Evolutionary conservation across 2,797 vertebrate genomes (phyloP).

Genomic region (Peromyscus aztecus): DNA sequence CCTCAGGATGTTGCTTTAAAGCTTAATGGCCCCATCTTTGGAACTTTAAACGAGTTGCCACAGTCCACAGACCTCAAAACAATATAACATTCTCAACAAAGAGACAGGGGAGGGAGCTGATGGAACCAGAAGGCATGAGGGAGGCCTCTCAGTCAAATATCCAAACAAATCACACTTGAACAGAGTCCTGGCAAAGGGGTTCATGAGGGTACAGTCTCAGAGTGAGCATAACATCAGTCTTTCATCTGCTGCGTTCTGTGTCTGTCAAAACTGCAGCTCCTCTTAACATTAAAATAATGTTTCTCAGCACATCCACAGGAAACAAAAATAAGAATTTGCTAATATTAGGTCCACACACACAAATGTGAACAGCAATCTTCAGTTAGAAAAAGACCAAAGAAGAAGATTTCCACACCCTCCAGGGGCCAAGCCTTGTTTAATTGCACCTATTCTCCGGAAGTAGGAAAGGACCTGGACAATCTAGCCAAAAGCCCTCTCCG

Average conservation of each 20-base stretch:
- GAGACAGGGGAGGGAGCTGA: slow-evolving; percentile 34
- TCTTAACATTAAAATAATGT: slow-evolving; percentile 36
- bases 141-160: slow-evolving; percentile 9
- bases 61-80: slow-evolving; percentile 30
- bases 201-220: slow-evolving; percentile 20
- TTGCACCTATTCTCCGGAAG: not conserved
- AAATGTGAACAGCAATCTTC: not conserved
- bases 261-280: not conserved
- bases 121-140: slow-evolving; percentile 14
- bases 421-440: slow-evolving; percentile 24
- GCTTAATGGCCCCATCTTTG: slow-evolving; percentile 61
- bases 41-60: slow-evolving; percentile 50
- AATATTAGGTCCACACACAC: slow-evolving; percentile 32
- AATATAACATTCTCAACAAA: slow-evolving; percentile 38
- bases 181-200: not conserved
- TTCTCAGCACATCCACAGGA: slow-evolving; percentile 5
- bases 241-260: slow-evolving; percentile 54
- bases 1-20: slow-evolving; percentile 61
- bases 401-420: not conserved
- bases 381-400: slow-evolving; percentile 31
- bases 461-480: slow-evolving; percentile 15
- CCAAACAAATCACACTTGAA: slow-evolving; percentile 52
- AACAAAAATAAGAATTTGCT: not conserved
- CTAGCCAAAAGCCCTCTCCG: not conserved
- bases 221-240: slow-evolving; percentile 5